Evolutionary conservation across 2,888 invertebrate species (phyloP).

Genomic region (Odontomyia ornata): DNA sequence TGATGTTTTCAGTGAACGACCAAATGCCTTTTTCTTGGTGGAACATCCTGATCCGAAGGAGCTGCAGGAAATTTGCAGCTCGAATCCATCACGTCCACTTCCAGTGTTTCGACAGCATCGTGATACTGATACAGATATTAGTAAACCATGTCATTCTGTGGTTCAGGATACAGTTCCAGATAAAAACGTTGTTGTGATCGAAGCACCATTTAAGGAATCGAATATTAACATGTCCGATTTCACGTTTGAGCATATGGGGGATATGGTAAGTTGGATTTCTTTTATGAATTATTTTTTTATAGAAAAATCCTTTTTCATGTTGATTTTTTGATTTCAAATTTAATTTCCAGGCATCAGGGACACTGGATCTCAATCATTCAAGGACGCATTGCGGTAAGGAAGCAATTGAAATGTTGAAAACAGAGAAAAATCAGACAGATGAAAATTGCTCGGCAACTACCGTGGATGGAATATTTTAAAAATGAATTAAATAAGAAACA

Average conservation of each 20-base stretch:
- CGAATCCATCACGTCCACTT: not conserved
- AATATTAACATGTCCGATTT: slow-evolving; percentile 58
- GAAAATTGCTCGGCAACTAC: not conserved
- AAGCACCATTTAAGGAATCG: slow-evolving; percentile 21
- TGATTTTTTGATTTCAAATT: not conserved
- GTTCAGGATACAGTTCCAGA: slow-evolving; percentile 56
- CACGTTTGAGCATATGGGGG: slow-evolving; percentile 62
- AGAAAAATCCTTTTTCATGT: not conserved
- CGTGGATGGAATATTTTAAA: too few species aligned
- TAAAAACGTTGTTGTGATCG: slow-evolving; percentile 48
- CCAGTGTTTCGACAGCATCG: not conserved
- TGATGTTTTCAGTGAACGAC: too few species aligned
- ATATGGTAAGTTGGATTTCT: slow-evolving; percentile 55
- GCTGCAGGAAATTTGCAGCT: not conserved
- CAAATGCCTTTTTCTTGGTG: not conserved
- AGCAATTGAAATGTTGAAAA: slow-evolving; percentile 51
- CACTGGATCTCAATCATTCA: slow-evolving; percentile 58
- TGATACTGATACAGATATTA: slow-evolving; percentile 4
- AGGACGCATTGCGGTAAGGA: slow-evolving; percentile 57
- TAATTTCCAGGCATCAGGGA: slow-evolving; percentile 38
- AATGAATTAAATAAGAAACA: too few species aligned
- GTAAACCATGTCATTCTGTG: slow-evolving; percentile 49
- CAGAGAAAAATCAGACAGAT: not conserved
- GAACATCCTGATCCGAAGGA: not conserved
- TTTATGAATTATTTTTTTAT: not conserved